phyloP scores from a whole-genome alignment of 2,888 invertebrate genomes.

The Parnassius glacialis region DNA sequence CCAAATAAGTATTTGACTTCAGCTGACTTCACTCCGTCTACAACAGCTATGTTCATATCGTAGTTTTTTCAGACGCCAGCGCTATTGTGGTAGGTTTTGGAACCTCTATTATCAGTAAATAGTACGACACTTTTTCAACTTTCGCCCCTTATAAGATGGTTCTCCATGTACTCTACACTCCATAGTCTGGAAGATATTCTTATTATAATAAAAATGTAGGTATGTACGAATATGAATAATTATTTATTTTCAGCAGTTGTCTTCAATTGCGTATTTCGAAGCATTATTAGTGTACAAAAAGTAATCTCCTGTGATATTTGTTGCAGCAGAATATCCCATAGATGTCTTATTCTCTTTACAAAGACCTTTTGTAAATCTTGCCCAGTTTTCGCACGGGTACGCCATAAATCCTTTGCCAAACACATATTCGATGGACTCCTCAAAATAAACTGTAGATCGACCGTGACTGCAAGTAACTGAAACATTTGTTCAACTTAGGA shows the following conservation, averaged over 20 bases:
- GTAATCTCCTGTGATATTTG: conserved; percentile 72
- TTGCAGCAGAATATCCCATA: conserved; percentile 80
- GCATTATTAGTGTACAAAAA: conserved; percentile 81
- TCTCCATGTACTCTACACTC: too few relatives aligned
- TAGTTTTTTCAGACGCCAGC: too few relatives aligned
- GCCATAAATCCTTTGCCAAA: conserved; percentile 75
- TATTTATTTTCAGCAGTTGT: conserved; percentile 1
- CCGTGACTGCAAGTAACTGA: conserved; percentile 86
- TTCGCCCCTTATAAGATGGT: too few relatives aligned
- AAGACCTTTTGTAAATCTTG: conserved; percentile 60
- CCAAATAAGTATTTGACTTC: too few relatives aligned
- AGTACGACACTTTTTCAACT: too few relatives aligned
- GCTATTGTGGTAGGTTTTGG: too few relatives aligned
- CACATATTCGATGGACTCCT: conserved; percentile 81
- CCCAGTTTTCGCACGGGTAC: conserved; percentile 79
- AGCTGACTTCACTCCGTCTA: too few relatives aligned
- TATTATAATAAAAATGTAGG: neutral
- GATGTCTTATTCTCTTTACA: conserved; percentile 52
- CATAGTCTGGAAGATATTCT: too few relatives aligned
- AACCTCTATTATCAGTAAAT: too few relatives aligned
- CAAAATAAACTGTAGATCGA: conserved; percentile 82
- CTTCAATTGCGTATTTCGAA: conserved; percentile 74
- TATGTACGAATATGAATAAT: neutral
- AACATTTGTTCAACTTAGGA: too few relatives aligned
- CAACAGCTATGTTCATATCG: too few relatives aligned